Percentiles rank a stretch among this genome's conserved stretches.
Conservation (phyloP, 2,888 invertebrate species). For the Stramonita haemastoma region DNA sequence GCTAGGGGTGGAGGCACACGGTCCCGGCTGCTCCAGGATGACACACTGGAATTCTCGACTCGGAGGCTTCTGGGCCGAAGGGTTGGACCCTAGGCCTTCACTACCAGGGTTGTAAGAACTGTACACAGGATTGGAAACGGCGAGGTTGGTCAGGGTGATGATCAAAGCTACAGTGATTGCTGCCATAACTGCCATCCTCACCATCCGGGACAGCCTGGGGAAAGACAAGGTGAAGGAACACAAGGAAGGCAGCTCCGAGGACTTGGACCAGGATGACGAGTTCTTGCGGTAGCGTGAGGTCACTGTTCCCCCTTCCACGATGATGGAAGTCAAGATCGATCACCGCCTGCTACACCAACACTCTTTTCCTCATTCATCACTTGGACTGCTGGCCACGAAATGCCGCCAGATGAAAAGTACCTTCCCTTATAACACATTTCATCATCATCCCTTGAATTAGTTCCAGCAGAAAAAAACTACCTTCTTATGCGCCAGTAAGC, state of each 20-base stretch:
- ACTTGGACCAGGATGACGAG: neutral
- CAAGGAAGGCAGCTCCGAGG: neutral
- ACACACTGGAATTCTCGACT: neutral
- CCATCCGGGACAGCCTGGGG: constrained; percentile 15
- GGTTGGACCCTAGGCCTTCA: neutral
- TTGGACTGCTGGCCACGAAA: no score
- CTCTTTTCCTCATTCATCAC: no score
- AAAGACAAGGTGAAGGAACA: constrained; percentile 28
- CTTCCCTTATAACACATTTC: no score
- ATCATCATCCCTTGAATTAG: no score
- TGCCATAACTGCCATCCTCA: constrained; percentile 13
- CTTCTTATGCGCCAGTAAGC: no score
- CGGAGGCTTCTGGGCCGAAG: neutral
- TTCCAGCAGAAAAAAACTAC: no score
- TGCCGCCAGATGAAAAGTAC: no score
- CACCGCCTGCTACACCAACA: no score
- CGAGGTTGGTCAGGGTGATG: constrained; percentile 24
- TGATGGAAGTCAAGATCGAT: neutral
- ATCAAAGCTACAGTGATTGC: neutral
- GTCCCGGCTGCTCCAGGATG: neutral
- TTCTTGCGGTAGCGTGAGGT: constrained; percentile 12
- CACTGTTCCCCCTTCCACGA: constrained; percentile 29
- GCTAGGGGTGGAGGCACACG: neutral
- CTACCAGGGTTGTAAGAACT: neutral
- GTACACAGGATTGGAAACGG: constrained; percentile 28